Evolutionary conservation across 2,888 invertebrate species (phyloP).

Genomic region (Steinernema carpocapsae): DNA sequence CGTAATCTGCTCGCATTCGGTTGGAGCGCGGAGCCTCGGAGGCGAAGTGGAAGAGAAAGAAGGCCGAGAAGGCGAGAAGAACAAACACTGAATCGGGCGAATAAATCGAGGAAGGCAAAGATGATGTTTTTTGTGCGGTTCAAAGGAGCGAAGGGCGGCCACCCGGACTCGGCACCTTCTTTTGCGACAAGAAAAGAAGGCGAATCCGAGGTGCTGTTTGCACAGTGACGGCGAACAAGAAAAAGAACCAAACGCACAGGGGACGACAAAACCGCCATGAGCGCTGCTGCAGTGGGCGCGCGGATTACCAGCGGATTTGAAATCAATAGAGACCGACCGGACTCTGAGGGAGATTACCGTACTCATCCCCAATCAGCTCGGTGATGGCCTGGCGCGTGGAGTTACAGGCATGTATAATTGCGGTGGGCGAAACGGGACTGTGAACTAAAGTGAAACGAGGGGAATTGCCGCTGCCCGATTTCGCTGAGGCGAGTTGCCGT

Average conservation of each 20-base stretch:
- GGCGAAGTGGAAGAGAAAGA: neutral
- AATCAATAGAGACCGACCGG: constrained; percentile 17
- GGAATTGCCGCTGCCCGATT: neutral
- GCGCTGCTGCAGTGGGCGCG: neutral
- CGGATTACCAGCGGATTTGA: constrained; percentile 20
- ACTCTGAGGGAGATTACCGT: constrained; percentile 16
- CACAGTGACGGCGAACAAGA: neutral
- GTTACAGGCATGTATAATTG: neutral
- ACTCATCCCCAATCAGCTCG: neutral
- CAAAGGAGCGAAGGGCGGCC: too few species aligned
- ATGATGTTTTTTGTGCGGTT: constrained; percentile 22
- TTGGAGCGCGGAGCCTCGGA: neutral
- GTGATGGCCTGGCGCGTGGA: too few species aligned
- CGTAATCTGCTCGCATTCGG: neutral
- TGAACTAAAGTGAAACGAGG: neutral
- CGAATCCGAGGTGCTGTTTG: constrained; percentile 19
- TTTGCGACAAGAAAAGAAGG: neutral
- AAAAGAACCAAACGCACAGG: neutral
- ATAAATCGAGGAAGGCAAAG: neutral
- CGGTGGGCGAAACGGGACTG: neutral
- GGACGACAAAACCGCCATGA: neutral
- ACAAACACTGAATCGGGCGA: constrained; percentile 13
- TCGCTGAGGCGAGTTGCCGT: neutral
- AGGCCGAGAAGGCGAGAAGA: constrained; percentile 17
- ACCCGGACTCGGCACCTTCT: neutral